These are phyloP conservation scores for Poecilus cupreus DNA, from an alignment of 2,888 invertebrate genomes.

Conservation along the genomic window DNA sequence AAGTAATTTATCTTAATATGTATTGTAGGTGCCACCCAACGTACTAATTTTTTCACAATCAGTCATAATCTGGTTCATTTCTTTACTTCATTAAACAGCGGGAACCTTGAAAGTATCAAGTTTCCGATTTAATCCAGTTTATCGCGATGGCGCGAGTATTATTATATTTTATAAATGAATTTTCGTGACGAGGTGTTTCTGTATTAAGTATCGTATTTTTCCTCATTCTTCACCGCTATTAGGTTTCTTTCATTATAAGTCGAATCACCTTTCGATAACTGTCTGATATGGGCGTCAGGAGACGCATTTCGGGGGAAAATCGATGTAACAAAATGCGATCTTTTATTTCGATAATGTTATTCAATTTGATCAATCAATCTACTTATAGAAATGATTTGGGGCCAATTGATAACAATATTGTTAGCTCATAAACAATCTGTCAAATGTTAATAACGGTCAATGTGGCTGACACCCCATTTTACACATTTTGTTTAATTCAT, in stretches of 20 bases:
- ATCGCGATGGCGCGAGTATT: constrained; percentile 30
- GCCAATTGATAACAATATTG: too few relatives aligned
- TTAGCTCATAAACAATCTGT: too few relatives aligned
- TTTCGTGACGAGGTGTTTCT: constrained; percentile 35
- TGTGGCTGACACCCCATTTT: too few relatives aligned
- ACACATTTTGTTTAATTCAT: too few relatives aligned
- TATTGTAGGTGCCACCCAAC: constrained; percentile 2
- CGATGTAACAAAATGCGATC: background rate
- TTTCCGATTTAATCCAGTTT: constrained; percentile 40
- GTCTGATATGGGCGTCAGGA: background rate
- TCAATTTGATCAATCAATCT: too few relatives aligned
- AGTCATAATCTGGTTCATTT: constrained; percentile 22
- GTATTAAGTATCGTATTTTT: constrained; percentile 17
- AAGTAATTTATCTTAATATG: constrained; percentile 27
- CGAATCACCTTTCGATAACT: background rate
- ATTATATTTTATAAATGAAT: constrained; percentile 43
- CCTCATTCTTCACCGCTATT: constrained; percentile 1
- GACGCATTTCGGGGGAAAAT: background rate
- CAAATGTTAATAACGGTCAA: too few relatives aligned
- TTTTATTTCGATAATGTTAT: too few relatives aligned
- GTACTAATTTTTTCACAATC: constrained; percentile 33
- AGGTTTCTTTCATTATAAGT: background rate
- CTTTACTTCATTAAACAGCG: constrained; percentile 36
- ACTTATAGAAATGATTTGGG: too few relatives aligned
- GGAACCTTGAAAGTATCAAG: constrained; percentile 39